These are phyloP conservation scores for Manacus vitellinus DNA, from an alignment of 2,113 vertebrate genomes.

Conservation along the genomic window DNA sequence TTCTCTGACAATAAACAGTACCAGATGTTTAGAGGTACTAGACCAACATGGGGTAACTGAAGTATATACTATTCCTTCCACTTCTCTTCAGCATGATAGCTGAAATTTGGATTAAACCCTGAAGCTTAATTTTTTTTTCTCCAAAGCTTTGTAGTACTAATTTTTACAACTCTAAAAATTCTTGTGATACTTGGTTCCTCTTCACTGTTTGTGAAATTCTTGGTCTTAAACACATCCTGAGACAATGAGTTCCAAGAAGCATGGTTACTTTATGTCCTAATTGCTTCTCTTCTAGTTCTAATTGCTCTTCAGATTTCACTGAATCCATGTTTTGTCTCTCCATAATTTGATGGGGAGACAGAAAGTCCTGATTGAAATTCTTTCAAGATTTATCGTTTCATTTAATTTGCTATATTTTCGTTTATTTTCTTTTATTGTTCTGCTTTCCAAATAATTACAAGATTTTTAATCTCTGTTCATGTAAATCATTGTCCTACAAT, in stretches of 20 bases:
- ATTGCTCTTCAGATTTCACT: neutral
- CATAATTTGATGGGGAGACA: neutral
- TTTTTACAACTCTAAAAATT: neutral
- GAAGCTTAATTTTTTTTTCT: neutral
- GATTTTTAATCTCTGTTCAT: neutral
- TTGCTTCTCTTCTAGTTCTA: neutral
- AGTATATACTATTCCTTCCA: neutral
- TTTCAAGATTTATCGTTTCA: neutral
- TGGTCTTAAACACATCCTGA: neutral
- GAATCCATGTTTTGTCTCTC: neutral
- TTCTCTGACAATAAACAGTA: neutral
- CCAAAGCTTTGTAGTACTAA: neutral
- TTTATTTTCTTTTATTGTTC: neutral
- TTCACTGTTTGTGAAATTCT: neutral
- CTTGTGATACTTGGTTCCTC: neutral
- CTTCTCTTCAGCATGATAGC: neutral
- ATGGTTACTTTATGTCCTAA: neutral
- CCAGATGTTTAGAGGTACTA: neutral
- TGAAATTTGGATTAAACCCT: neutral
- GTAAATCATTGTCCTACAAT: neutral
- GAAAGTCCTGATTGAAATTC: neutral
- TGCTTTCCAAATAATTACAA: neutral
- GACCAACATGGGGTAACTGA: neutral
- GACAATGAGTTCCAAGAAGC: neutral
- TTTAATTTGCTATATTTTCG: neutral